Evolutionary conservation across 2,113 vertebrate genomes (phyloP).

Genomic region (Tyto alba): DNA sequence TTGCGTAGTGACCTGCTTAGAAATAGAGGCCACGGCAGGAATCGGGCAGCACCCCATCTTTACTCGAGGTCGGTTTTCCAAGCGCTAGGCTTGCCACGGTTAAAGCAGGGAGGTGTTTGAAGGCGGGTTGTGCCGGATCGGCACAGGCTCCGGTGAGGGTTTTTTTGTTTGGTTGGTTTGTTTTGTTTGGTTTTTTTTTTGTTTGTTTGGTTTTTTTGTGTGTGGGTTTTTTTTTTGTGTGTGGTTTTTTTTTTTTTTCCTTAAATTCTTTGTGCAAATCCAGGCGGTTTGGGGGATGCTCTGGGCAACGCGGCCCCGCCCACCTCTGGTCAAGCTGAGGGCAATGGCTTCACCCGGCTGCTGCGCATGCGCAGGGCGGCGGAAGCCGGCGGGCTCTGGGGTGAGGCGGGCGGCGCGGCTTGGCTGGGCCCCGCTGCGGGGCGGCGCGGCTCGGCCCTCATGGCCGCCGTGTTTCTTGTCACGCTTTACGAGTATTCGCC

Average conservation of each 20-base stretch:
- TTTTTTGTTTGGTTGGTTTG: too few relatives aligned
- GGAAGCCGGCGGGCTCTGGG: not conserved
- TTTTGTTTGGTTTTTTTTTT: too few relatives aligned
- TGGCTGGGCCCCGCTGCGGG: too few relatives aligned
- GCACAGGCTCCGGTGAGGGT: fast-evolving
- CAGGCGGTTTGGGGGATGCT: fast-evolving
- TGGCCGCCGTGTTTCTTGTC: slow-evolving; percentile 86
- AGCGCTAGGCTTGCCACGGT: not conserved
- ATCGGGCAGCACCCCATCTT: not conserved
- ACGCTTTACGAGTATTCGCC: slow-evolving; percentile 90
- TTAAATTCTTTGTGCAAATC: fast-evolving
- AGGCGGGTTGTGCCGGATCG: not conserved
- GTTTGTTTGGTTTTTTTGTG: too few relatives aligned
- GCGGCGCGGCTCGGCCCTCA: not conserved
- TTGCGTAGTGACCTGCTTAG: fast-evolving
- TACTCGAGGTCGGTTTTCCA: too few relatives aligned
- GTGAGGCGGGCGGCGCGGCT: not conserved
- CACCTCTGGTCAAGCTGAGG: not conserved
- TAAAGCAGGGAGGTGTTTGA: not conserved
- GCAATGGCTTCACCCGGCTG: not conserved
- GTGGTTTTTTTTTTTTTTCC: too few relatives aligned
- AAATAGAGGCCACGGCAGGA: fast-evolving
- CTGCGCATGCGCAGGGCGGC: not conserved
- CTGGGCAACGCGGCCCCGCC: not conserved
- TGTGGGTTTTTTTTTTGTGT: too few relatives aligned